phyloP scores from a whole-genome alignment of 2,888 invertebrate species.

The Acrobasis repandana region DNA sequence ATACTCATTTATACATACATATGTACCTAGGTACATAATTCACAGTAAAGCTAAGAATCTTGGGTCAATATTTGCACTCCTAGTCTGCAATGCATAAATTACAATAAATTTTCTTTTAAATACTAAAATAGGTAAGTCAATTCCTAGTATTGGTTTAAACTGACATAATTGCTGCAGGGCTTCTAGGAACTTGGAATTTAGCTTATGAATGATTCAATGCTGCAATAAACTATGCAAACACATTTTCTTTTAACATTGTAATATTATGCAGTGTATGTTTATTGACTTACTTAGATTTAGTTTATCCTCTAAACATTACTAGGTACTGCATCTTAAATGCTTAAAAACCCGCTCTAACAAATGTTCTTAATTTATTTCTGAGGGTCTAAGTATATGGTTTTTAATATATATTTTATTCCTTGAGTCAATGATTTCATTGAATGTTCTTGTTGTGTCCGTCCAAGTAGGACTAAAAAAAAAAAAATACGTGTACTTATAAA shows the following conservation, averaged over 20 bases:
- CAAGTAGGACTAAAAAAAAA: no score
- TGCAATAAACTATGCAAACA: neutral
- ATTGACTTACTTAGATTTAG: neutral
- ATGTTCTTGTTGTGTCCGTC: no score
- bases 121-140: neutral
- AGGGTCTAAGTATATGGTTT: no score
- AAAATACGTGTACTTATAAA: no score
- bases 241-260: neutral
- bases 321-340: no score
- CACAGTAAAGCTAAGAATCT: neutral
- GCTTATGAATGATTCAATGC: slow-evolving; percentile 3
- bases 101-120: neutral
- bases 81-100: neutral
- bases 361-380: no score
- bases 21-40: no score
- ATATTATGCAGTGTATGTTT: slow-evolving; percentile 2
- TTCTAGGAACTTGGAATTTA: slow-evolving; percentile 28
- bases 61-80: neutral
- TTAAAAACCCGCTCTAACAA: no score
- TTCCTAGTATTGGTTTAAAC: slow-evolving; percentile 3
- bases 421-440: no score
- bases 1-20: no score
- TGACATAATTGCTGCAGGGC: slow-evolving; percentile 33
- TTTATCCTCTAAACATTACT: neutral
- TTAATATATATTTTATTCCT: no score